These are phyloP conservation scores for Rhabdomys pumilio DNA, from an alignment of 2,797 vertebrate species.

Conservation along the genomic window DNA sequence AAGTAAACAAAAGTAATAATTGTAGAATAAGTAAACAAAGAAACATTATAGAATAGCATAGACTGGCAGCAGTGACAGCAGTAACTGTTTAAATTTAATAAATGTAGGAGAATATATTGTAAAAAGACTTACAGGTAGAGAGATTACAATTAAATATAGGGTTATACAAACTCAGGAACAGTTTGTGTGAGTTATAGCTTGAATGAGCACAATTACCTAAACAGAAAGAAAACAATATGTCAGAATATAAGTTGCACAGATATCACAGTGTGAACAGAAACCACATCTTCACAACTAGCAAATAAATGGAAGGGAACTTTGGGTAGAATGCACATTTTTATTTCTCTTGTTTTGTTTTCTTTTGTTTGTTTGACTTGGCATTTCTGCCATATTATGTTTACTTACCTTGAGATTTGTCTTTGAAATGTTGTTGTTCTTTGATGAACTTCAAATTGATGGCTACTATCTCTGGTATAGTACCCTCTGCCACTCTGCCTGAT, in stretches of 20 bases:
- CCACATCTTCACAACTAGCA: neutral
- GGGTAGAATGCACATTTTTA: neutral
- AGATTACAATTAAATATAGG: neutral
- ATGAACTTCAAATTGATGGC: neutral
- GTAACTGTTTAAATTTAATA: slow-evolving; percentile 34
- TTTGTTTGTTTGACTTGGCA: neutral
- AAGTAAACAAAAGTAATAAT: neutral
- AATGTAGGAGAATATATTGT: neutral
- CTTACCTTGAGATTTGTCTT: neutral
- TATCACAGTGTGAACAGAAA: neutral
- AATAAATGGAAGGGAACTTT: neutral
- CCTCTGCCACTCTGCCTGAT: neutral
- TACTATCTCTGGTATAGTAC: neutral
- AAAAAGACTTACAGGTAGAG: slow-evolving; percentile 22
- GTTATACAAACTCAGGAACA: neutral
- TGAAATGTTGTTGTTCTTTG: neutral
- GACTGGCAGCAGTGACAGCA: neutral
- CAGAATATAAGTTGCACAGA: neutral
- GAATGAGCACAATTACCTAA: slow-evolving; percentile 1
- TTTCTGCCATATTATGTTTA: neutral
- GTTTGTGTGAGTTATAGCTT: neutral
- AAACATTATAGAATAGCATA: neutral
- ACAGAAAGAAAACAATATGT: neutral
- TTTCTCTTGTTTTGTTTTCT: neutral
- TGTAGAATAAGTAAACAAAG: neutral